Percentiles rank a stretch among this genome's conserved stretches.
Conservation (phyloP, 2,888 invertebrate species). For the Drosophila meridionalis region DNA sequence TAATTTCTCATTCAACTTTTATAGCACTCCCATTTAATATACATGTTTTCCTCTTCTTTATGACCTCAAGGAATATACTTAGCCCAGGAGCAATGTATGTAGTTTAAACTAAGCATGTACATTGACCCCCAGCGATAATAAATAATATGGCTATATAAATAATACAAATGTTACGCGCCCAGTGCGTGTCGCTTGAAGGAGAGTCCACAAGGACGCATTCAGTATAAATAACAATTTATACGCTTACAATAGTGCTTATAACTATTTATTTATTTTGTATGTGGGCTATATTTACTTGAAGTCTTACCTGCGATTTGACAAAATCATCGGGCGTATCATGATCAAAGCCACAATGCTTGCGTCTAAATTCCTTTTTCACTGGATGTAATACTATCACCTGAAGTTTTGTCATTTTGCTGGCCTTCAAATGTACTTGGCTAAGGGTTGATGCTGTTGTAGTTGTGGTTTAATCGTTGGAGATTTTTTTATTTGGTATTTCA, state of each 20-base stretch:
- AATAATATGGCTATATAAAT: conserved; percentile 10
- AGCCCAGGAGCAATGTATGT: not conserved
- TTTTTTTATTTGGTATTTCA: conserved; percentile 3
- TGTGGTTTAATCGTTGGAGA: not conserved
- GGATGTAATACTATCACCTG: conserved; percentile 80
- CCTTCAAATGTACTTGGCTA: not conserved
- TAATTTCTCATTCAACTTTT: not conserved
- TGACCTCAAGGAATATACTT: not conserved
- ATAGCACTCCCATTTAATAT: not conserved
- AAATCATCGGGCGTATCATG: conserved; percentile 84
- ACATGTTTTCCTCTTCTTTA: not conserved
- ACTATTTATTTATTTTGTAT: not conserved
- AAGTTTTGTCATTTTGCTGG: conserved; percentile 70
- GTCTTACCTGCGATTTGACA: conserved; percentile 84
- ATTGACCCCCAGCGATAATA: conserved; percentile 10
- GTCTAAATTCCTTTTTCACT: conserved; percentile 82
- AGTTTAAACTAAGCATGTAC: conserved; percentile 15
- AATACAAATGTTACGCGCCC: conserved; percentile 8
- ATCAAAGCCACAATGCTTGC: conserved; percentile 83
- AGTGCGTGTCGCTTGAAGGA: conserved; percentile 44
- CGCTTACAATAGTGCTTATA: not conserved
- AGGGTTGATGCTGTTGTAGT: not conserved
- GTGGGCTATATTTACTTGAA: not conserved
- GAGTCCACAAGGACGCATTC: conserved; percentile 4
- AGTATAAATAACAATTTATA: not conserved